Base-by-base conservation (phyloP, 2,113 vertebrate genomes). In the Leucosticte australis region DNA sequence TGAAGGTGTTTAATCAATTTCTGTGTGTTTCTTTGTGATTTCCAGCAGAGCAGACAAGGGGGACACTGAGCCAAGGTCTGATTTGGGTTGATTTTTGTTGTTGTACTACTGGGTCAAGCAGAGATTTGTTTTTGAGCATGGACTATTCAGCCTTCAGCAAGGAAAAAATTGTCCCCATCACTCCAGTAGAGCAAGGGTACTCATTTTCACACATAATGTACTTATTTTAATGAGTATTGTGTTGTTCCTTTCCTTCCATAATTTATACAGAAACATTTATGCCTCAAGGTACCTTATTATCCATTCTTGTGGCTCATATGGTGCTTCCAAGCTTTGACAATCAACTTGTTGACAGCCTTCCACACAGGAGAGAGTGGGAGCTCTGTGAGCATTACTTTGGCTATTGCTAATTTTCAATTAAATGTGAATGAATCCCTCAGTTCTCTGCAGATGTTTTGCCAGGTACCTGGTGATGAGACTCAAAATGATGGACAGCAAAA, bases 211-310 rank as follows among this genome's bases (percentile, higher is more conserved):
- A 31, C 13, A 26, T 52, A 55, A 82, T 55, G 35, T 67, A 52
- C 65, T 95, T 76, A 71, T 91, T 91, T 70, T 76, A 79, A 41
- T 80, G 74, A 87, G 65, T 68, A 41, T 10, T 63, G 41, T 73
- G 44, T 65, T 79, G 63, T 82, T 95, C 23, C 8, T 91, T 89
- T 92, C 60, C 47, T 81, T 78, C 65, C 33, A 20, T 87, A 74
- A 91, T 91, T 81, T 92, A 77, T 84, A 63, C 73, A 71, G 87
- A 90, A 95, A 74, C 63, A 53, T 89, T 92, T 90, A 31, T 94
- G 83, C 93, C 80, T 89, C 59, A 12, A 59, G 89, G 87, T 83
- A 28, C 47, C 35, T 87, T 81, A 52, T 94, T 94, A 93, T 55
- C 77, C 13, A 0, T 93, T 87, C 75, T 50, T 2, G 9, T 82